Base-by-base conservation (phyloP, 2,888 invertebrate genomes). In the Julus scanicus region DNA sequence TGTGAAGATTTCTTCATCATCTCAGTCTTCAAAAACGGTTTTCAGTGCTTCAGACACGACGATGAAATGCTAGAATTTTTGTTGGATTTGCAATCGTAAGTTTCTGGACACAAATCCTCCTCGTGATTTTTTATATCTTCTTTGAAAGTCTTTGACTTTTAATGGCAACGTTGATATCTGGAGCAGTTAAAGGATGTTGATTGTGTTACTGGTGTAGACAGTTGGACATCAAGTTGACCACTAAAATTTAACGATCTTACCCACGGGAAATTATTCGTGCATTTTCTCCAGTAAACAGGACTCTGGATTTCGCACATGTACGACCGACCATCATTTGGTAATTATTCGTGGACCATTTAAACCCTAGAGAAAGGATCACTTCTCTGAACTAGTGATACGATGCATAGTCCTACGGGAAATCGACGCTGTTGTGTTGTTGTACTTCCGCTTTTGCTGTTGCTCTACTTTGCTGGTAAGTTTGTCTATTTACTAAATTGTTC, bases 311-410 rank as follows among this genome's bases (percentile, higher is more conserved):
- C 80, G 80, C 80, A 4, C 80, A 80, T 80, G 80, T 80, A 20
- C 20, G 37, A 80, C 2, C 80, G 37, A 80, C 80, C 80, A 80
- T 80, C 80, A 80, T 80, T 80, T 15, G 80, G 80, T 80, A 80
- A 80, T 80, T 80, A 80, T 80, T 80, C 80, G 80, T 37, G 80
- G 80, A 80, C 80, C 37, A 80, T 80, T 80, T 80, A 80, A 80
- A 20, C 80, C 80, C 80, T 80, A 13, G 80, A 37, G 80, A 20
- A 80, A 80, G 80, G 80, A 80, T 80, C 80, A 13, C 13, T 80
- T 80, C 80, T 80, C 80, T 80, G 29, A 37, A 80, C 80, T 37
- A 37, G 80, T 13, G 80, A 37, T 80, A 80, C 80, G 37, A 53
- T 17, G 53, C 44, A 44, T 44, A 44, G 44, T 44, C 44, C 44